Conservation (phyloP, 2,888 invertebrate species). For the Drosophila barbarae region DNA sequence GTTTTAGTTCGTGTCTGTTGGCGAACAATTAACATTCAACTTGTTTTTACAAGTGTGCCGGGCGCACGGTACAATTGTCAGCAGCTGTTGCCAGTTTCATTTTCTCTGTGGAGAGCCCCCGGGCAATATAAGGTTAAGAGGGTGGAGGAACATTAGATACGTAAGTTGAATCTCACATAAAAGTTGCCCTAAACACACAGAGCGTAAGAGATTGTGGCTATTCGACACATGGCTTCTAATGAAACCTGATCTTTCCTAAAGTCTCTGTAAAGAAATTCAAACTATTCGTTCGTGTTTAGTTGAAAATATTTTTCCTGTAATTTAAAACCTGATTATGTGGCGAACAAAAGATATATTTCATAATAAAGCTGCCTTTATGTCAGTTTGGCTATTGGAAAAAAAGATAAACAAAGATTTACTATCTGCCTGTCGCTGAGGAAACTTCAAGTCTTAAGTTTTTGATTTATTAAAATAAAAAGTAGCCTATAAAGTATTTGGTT, state of each 20-base stretch:
- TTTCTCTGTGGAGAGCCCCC: constrained; percentile 6
- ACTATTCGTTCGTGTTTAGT: background rate
- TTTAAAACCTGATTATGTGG: background rate
- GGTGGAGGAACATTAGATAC: constrained; percentile 1
- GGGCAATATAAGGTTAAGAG: constrained; percentile 10
- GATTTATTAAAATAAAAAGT: background rate
- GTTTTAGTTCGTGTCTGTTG: constrained; percentile 61
- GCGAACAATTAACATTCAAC: constrained; percentile 69
- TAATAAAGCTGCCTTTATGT: too few relatives aligned
- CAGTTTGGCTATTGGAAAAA: background rate
- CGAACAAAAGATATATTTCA: background rate
- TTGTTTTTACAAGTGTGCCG: constrained; percentile 61
- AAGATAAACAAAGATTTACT: background rate
- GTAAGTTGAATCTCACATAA: constrained; percentile 8
- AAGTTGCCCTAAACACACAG: constrained; percentile 16
- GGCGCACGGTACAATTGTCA: constrained; percentile 22
- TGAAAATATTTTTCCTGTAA: background rate
- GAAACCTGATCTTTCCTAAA: background rate
- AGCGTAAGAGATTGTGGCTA: constrained; percentile 7
- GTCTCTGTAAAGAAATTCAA: background rate
- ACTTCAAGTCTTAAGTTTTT: background rate
- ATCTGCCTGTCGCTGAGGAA: background rate
- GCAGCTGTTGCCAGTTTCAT: constrained; percentile 25
- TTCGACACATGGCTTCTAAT: constrained; percentile 1
- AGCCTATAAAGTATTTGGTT: background rate